Evolutionary conservation across 2,888 invertebrate species (phyloP), one percentile per base, ranked within the genome.

Genomic region (Diarsia dahlii): DNA sequence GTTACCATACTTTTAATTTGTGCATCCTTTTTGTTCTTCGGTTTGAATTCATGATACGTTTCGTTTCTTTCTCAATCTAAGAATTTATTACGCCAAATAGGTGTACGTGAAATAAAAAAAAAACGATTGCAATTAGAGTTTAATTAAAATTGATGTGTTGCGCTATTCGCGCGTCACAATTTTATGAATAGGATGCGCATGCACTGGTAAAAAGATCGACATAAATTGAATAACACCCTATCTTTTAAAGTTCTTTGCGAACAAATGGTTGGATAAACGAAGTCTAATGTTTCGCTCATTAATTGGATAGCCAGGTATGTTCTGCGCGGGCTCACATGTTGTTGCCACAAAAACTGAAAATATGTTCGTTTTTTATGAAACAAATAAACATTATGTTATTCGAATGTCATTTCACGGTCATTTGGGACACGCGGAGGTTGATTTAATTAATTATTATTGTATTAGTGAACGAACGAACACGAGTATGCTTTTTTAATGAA

Each of bases 341-440:
- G 48, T 48, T 13, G 73, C 60, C 80, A 85, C 88, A 92, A 91
- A 88, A 89, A 88, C 81, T 85, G 87, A 86, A 88, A 88, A 87
- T 81, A 80, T 83, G 78, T 73, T 78, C 1, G 71, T 83, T 76
- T 79, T 74, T 74, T 71, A 78, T 76, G 45, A 80, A 84, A 83
- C 84, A 85, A 81, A 81, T 84, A 77, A 79, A 82, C 77, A 82
- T 84, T 82, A 82, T 78, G 76, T 86, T 80, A 88, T 82, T 84
- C 88, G 88, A 91, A 92, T 93, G 93, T 93, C 93, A 92, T 94
- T 94, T 93, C 93, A 95, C 93, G 95, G 94, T 94, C 93, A 85
- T 91, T 94, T 91, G 84, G 87, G 87, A 75, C 86, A 79, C 76
- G 64, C 66, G 74, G 80, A 90, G 89, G 89, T 89, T 89, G 78